Conservation (phyloP, 1,140 invertebrate species). For the Bombus impatiens region DNA sequence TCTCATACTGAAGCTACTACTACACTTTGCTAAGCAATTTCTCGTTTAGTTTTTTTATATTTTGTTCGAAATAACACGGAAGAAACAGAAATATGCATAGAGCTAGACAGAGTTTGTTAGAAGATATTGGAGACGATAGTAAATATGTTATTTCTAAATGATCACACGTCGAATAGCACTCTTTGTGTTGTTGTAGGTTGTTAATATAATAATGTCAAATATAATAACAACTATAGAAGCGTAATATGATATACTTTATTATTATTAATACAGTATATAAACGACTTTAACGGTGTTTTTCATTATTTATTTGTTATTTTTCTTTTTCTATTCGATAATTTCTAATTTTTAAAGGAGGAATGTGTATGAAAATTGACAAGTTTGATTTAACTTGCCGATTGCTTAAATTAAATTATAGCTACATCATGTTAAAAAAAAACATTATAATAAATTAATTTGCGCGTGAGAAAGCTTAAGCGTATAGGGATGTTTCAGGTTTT, state of each 20-base stretch:
- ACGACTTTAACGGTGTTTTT: too few species aligned
- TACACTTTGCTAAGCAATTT: neutral
- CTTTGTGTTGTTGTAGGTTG: neutral
- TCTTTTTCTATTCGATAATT: too few species aligned
- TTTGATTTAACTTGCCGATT: too few species aligned
- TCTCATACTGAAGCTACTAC: slow-evolving; percentile 29
- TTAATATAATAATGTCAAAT: neutral
- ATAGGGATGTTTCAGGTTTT: too few species aligned
- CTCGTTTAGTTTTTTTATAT: neutral
- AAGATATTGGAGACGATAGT: neutral
- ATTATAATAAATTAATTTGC: too few species aligned
- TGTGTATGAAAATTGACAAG: too few species aligned
- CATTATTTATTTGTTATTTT: too few species aligned
- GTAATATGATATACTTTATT: neutral
- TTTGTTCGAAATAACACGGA: neutral
- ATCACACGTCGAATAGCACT: neutral
- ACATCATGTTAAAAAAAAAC: too few species aligned
- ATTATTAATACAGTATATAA: too few species aligned
- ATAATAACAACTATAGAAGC: neutral
- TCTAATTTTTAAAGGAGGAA: too few species aligned
- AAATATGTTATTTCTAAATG: neutral
- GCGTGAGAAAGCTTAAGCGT: too few species aligned
- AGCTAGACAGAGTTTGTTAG: neutral
- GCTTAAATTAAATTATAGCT: too few species aligned
- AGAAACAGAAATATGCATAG: neutral